Evolutionary conservation across 2,888 invertebrate species (phyloP), one percentile per base, ranked within the genome.

Genomic region (Mactromeris polynyma): DNA sequence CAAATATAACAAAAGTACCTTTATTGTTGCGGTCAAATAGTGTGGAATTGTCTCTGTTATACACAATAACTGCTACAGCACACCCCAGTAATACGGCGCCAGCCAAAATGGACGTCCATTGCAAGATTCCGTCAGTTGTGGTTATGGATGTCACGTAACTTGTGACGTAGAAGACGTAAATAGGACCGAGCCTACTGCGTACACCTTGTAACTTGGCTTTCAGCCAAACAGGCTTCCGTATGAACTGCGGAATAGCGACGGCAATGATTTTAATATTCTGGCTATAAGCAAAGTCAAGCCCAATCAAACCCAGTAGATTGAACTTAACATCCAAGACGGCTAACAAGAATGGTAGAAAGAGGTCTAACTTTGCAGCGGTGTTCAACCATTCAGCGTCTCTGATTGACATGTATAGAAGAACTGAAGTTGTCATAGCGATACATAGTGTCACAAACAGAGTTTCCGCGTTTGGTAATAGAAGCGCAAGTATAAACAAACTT

Each of bases 141-240:
- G 81, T 81, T 9, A 83, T 26, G 0, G 80, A 42, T 19, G 51
- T 33, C n/a, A 86, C 80, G 42, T 87, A 89, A 40, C 51, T 54
- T n/a, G 86, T 46, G 31, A 88, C 79, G 54, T 64, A 87, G 7
- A 92, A n/a, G 21, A 91, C 77, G 85, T 89, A 92, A 0, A 91
- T 83, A 6, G 92, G 92, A 42, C 92, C 92, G 1, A 92, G 85
- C 46, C 87, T 89, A 40, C 88, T 88, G 2, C 92, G 87, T 1
- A 91, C 11, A 33, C 87, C 89, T 84, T 92, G 92, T 42, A 92
- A 58, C 58, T 87, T 88, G 17, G 87, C 83, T 81, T 92, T 92
- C 69, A 92, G 69, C 87, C 87, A 86, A 17, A 83, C 17, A 17
- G 92, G 92, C 40, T 86, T 88, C n/a, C 92, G 83, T 1, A 91